These are phyloP conservation scores for Cervus canadensis DNA, from an alignment of 2,113 vertebrate species.

Conservation along the genomic window DNA sequence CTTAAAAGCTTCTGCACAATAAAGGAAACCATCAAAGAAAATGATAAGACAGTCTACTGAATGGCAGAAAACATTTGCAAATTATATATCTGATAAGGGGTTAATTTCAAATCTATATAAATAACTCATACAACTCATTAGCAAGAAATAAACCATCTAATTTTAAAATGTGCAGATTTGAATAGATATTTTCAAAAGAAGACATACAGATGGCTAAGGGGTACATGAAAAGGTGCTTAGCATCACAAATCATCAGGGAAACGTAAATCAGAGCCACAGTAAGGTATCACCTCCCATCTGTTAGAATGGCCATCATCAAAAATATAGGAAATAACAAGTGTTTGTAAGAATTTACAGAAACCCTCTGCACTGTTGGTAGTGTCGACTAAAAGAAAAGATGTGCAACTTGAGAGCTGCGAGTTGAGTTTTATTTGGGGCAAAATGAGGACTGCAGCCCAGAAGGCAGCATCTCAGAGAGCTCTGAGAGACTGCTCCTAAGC, in stretches of 20 bases:
- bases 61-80: neutral
- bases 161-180: neutral
- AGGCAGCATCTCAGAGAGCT: neutral
- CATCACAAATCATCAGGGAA: neutral
- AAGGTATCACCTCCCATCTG: neutral
- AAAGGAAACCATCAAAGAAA: neutral
- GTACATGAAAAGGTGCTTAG: neutral
- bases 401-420: neutral
- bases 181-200: neutral
- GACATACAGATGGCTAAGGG: neutral
- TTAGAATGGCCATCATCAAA: neutral
- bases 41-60: neutral
- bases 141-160: neutral
- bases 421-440: neutral
- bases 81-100: neutral
- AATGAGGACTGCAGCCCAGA: neutral
- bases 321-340: neutral
- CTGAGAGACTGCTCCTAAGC: neutral
- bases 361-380: neutral
- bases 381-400: neutral
- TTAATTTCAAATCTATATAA: neutral
- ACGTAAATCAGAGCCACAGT: neutral
- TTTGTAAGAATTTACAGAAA: neutral
- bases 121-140: neutral
- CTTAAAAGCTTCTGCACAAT: neutral